A percentile compares a stretch with the other conserved stretches of the same genome.
phyloP scores from a whole-genome alignment of 2,113 vertebrate species.

The Ia io region DNA sequence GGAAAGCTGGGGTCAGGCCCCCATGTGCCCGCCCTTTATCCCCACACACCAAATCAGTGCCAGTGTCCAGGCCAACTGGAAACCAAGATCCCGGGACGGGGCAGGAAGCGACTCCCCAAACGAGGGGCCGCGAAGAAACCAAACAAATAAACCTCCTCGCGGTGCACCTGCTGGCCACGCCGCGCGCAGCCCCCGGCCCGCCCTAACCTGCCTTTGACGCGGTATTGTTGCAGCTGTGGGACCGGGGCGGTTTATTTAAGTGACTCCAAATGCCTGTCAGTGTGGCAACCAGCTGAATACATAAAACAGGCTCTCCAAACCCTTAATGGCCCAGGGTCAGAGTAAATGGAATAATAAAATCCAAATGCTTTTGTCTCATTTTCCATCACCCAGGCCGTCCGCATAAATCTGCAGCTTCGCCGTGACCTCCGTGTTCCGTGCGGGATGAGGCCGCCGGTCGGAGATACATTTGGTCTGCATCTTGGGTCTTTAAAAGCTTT shows the following conservation, averaged over 20 bases:
- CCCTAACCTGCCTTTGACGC: conserved; percentile 96
- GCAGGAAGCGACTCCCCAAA: conserved; percentile 68
- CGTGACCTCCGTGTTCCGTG: conserved; percentile 90
- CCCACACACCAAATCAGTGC: conserved; percentile 9
- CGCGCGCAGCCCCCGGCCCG: conserved; percentile 87
- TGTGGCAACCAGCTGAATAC: conserved; percentile 99
- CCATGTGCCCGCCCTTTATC: neutral
- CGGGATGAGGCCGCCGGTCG: conserved; percentile 84
- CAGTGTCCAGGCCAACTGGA: conserved; percentile 59
- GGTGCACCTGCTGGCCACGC: conserved; percentile 96
- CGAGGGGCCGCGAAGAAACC: conserved; percentile 62
- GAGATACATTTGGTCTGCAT: conserved; percentile 86
- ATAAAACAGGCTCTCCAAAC: conserved; percentile 99
- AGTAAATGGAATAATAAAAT: conserved; percentile 99
- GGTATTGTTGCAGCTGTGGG: conserved; percentile 98
- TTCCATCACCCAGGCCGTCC: conserved; percentile 89
- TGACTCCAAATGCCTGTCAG: conserved; percentile 98
- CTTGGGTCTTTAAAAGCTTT: conserved; percentile 89
- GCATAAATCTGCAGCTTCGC: conserved; percentile 95
- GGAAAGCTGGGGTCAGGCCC: neutral
- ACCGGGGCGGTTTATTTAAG: conserved; percentile 97
- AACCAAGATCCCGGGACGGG: conserved; percentile 65
- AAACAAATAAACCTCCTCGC: conserved; percentile 71
- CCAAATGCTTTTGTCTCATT: conserved; percentile 99
- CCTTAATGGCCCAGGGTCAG: conserved; percentile 97